Evolutionary conservation across 2,113 vertebrate genomes (phyloP).

Genomic region (Rana temporaria): DNA sequence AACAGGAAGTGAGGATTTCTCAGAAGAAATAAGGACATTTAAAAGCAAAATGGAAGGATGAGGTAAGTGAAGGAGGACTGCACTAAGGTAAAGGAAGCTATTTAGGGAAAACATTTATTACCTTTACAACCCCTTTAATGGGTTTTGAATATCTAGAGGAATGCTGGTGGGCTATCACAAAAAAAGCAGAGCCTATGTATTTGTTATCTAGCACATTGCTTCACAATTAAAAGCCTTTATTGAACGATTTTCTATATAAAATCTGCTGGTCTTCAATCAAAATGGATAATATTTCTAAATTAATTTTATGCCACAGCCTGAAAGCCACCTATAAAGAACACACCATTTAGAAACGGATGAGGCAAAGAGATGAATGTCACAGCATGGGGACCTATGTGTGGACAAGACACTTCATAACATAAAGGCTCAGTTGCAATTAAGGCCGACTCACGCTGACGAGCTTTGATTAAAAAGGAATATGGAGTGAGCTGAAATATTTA

Average conservation of each 20-base stretch:
- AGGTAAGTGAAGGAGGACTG: too few species aligned
- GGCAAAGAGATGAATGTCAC: conserved; percentile 56
- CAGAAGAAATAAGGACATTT: too few species aligned
- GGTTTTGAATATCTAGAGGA: too few species aligned
- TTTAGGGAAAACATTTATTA: too few species aligned
- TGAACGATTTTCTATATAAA: neutral
- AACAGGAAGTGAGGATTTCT: too few species aligned
- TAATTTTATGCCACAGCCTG: conserved; percentile 20
- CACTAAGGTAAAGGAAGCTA: too few species aligned
- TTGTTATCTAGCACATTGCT: too few species aligned
- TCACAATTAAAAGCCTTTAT: too few species aligned
- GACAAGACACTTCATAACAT: conserved; percentile 64
- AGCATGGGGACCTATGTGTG: conserved; percentile 63
- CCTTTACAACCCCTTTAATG: too few species aligned
- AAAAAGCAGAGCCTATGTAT: too few species aligned
- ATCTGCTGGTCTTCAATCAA: neutral
- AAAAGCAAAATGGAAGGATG: too few species aligned
- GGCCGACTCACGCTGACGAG: conserved; percentile 65
- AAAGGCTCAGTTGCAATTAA: conserved; percentile 67
- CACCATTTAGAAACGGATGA: conserved; percentile 55
- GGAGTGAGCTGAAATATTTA: neutral
- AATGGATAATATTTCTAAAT: neutral
- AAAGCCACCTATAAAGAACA: conserved; percentile 29
- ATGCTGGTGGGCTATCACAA: too few species aligned
- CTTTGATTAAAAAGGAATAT: conserved; percentile 55